Evolutionary conservation across 1,140 invertebrate genomes (phyloP).

Genomic region (Drepana arcuata): DNA sequence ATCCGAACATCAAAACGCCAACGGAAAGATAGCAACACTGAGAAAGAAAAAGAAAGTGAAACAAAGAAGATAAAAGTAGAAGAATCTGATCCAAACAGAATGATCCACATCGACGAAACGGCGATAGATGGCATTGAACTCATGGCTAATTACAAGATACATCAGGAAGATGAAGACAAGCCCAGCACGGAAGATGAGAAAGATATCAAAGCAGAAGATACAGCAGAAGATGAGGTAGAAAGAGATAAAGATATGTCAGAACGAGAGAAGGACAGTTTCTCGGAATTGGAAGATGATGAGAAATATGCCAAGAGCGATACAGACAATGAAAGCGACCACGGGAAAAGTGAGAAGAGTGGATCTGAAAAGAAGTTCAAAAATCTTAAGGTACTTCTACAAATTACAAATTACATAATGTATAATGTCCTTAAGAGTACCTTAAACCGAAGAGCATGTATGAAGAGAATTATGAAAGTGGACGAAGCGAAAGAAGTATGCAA

Average conservation of each 20-base stretch:
- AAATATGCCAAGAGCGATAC: conserved; percentile 63
- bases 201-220: conserved; percentile 44
- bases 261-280: conserved; percentile 63
- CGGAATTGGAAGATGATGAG: conserved; percentile 67
- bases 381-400: conserved; percentile 37
- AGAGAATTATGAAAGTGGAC: no score
- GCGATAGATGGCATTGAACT: conserved; percentile 68
- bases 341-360: conserved; percentile 36
- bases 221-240: conserved; percentile 21
- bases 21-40: conserved; percentile 72
- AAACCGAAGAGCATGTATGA: no score
- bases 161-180: conserved; percentile 56
- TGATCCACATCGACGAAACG: conserved; percentile 64
- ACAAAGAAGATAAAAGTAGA: conserved; percentile 52
- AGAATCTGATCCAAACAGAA: conserved; percentile 33
- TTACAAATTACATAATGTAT: no score
- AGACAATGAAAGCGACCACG: conserved; percentile 60
- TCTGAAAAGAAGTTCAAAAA: conserved; percentile 50
- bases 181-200: conserved; percentile 57
- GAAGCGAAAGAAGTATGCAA: no score
- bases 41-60: conserved; percentile 59
- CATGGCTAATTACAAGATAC: conserved; percentile 52
- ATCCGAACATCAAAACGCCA: conserved; percentile 71
- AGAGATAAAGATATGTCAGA: conserved; percentile 44
- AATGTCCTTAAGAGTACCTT: no score